phyloP scores from a whole-genome alignment of 2,797 vertebrate species.

The Sparidentex hasta region DNA sequence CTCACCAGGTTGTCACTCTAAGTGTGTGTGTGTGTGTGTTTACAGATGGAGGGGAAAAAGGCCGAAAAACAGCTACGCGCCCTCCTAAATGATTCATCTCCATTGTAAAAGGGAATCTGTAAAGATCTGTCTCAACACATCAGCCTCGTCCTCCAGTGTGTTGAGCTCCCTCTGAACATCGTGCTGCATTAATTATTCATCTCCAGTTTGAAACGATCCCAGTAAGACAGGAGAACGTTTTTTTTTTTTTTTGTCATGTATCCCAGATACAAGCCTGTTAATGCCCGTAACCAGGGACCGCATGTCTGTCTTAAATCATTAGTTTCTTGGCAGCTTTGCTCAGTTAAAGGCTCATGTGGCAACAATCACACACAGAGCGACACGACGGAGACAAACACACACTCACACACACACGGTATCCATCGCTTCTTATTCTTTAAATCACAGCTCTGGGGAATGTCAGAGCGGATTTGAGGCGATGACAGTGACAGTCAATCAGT shows the following conservation, averaged over 20 bases:
- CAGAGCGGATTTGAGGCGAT: not conserved
- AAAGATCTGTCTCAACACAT: constrained; percentile 32
- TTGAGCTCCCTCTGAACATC: constrained; percentile 43
- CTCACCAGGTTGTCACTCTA: constrained; percentile 7
- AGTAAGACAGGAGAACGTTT: constrained; percentile 22
- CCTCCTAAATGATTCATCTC: constrained; percentile 40
- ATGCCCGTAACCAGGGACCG: constrained; percentile 21
- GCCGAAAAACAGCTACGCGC: not conserved
- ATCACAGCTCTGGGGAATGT: constrained; percentile 16
- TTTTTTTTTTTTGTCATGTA: constrained; percentile 37
- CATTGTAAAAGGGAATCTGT: constrained; percentile 22
- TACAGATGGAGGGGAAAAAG: constrained; percentile 25
- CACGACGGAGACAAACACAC: constrained; percentile 8
- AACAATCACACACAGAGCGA: not conserved
- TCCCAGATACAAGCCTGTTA: constrained; percentile 37
- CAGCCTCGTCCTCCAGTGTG: constrained; percentile 29
- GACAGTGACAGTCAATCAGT: constrained; percentile 24
- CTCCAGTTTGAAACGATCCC: constrained; percentile 33
- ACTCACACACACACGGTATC: not conserved
- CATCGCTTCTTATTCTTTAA: not conserved
- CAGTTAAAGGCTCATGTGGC: not conserved
- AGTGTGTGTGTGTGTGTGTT: not conserved
- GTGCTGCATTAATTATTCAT: constrained; percentile 54
- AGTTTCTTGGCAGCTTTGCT: constrained; percentile 27
- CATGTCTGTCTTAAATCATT: constrained; percentile 31